These are phyloP conservation scores for Leucophenga montana DNA, from an alignment of 2,888 invertebrate genomes.

Conservation along the genomic window DNA sequence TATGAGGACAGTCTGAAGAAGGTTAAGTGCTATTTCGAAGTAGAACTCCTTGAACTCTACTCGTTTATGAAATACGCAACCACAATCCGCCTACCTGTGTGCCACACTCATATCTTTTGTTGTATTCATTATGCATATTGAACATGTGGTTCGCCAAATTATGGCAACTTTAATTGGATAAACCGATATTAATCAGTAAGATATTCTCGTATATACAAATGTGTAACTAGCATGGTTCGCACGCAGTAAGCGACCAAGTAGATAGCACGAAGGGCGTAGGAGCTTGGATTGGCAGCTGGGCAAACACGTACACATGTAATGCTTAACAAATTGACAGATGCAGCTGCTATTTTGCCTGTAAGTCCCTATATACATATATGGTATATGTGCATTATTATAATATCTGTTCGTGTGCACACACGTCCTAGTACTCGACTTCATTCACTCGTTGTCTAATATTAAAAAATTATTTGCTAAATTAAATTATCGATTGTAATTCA, in stretches of 20 bases:
- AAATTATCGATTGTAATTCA: too few species aligned
- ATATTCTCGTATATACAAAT: conserved; percentile 22
- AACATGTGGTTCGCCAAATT: conserved; percentile 48
- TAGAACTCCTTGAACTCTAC: too few species aligned
- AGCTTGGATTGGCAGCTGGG: not conserved
- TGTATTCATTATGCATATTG: conserved; percentile 6
- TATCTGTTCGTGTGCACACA: too few species aligned
- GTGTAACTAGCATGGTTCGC: not conserved
- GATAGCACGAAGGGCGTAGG: not conserved
- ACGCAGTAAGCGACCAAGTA: not conserved
- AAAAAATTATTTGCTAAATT: too few species aligned
- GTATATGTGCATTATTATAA: too few species aligned
- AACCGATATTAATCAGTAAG: conserved; percentile 57
- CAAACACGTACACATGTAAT: conserved; percentile 6
- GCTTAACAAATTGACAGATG: conserved; percentile 2
- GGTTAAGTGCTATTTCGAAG: too few species aligned
- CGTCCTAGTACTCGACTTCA: too few species aligned
- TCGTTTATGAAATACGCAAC: too few species aligned
- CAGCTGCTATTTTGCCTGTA: not conserved
- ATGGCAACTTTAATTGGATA: conserved; percentile 57
- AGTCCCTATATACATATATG: too few species aligned
- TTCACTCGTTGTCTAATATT: too few species aligned
- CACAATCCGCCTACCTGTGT: too few species aligned
- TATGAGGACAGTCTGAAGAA: too few species aligned
- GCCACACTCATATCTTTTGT: not conserved